These are phyloP conservation scores for Achlya flavicornis DNA, from an alignment of 2,888 invertebrate genomes.

Conservation along the genomic window DNA sequence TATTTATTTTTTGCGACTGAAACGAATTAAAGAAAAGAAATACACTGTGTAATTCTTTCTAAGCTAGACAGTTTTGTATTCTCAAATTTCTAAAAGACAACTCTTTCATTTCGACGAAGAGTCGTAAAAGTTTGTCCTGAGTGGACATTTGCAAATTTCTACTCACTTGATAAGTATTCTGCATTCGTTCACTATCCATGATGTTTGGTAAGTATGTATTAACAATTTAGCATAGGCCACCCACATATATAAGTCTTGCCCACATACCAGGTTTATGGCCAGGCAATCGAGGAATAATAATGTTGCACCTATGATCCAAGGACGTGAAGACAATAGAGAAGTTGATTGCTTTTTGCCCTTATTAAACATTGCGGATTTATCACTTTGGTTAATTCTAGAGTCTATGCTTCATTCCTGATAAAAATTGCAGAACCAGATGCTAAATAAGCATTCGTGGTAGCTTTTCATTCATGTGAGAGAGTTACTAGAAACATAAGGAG, in stretches of 20 bases:
- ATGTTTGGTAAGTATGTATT: constrained; percentile 58
- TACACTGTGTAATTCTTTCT: too few species aligned
- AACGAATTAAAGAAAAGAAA: too few species aligned
- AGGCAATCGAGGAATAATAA: constrained; percentile 66
- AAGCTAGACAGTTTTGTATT: neutral
- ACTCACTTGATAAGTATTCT: constrained; percentile 58
- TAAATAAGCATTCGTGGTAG: neutral
- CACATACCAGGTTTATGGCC: constrained; percentile 60
- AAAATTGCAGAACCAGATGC: neutral
- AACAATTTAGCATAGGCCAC: constrained; percentile 61
- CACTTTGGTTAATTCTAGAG: neutral
- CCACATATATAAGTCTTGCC: constrained; percentile 51
- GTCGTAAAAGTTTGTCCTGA: constrained; percentile 24
- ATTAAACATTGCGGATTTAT: neutral
- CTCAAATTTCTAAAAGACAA: neutral
- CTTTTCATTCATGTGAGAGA: too few species aligned
- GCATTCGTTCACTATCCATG: constrained; percentile 39
- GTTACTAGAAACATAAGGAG: too few species aligned
- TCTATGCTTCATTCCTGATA: neutral
- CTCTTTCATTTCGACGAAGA: neutral
- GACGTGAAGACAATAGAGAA: constrained; percentile 58
- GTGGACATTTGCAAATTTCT: constrained; percentile 14
- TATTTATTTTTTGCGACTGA: too few species aligned
- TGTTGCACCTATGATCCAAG: constrained; percentile 59
- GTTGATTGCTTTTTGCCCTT: constrained; percentile 69